phyloP scores from a whole-genome alignment of 2,888 invertebrate genomes.

The Sesia bembeciformis region DNA sequence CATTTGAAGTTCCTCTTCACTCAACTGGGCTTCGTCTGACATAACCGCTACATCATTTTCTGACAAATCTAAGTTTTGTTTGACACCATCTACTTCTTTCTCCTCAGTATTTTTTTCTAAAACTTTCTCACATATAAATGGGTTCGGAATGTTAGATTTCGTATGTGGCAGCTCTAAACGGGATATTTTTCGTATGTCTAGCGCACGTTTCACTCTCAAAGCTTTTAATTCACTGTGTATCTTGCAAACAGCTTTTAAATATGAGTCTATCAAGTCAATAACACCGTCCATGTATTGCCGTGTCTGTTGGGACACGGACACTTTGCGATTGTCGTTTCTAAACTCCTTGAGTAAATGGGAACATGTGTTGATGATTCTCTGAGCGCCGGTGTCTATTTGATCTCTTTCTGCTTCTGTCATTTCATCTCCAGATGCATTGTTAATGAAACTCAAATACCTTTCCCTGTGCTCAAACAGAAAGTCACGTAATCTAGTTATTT shows the following conservation, averaged over 20 bases:
- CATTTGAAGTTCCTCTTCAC: constrained; percentile 92
- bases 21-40: constrained; percentile 79
- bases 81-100: constrained; percentile 32
- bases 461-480: constrained; percentile 88
- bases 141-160: constrained; percentile 42
- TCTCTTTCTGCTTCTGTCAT: constrained; percentile 92
- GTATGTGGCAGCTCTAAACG: constrained; percentile 73
- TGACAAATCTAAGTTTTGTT: constrained; percentile 44
- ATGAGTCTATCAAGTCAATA: constrained; percentile 82
- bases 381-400: constrained; percentile 89
- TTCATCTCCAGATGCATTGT: constrained; percentile 79
- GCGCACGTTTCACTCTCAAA: constrained; percentile 86
- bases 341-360: constrained; percentile 84
- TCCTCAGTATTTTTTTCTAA: constrained; percentile 28
- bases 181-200: constrained; percentile 87
- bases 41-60: constrained; percentile 61
- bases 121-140: constrained; percentile 34
- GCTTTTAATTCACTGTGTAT: constrained; percentile 93
- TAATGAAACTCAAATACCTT: constrained; percentile 88
- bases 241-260: constrained; percentile 89
- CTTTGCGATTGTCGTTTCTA: constrained; percentile 76
- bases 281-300: constrained; percentile 86
- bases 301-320: constrained; percentile 76
- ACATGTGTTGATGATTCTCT: constrained; percentile 87
- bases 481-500: constrained; percentile 85